Base-by-base conservation (phyloP, 2,888 invertebrate genomes). In the Microctonus brassicae region DNA sequence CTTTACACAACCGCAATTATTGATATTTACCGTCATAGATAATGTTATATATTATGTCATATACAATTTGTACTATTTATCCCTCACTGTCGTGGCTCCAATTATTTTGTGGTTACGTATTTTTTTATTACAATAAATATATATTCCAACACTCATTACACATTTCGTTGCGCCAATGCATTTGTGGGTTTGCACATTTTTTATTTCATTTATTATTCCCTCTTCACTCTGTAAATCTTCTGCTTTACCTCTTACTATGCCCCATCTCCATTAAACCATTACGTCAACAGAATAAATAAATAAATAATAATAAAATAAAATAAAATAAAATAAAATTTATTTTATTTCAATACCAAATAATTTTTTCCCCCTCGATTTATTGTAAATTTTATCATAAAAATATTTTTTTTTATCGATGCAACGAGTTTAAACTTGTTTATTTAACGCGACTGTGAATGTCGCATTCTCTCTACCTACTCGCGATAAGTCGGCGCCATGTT, bases 401-500 rank as follows among this genome's bases (percentile, higher is more conserved):
- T n/a, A n/a, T n/a, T n/a, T n/a, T n/a, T n/a, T n/a, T n/a, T n/a
- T n/a, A n/a, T 39, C 33, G 29, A 29, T 63, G 22, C n/a, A n/a
- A n/a, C 17, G 64, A 53, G 26, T 39, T 26, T 55, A 62, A 17
- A 29, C 47, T 26, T 24, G 47, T 26, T 42, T n/a, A 13, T 42
- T 26, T 24, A n/a, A n/a, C 47, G 26, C 26, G n/a, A n/a, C n/a
- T 47, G 22, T 20, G 24, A 66, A 76, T 77, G 77, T 84, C 81
- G 81, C 80, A 78, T 83, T 17, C 17, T 17, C 17, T 47, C 85
- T 84, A 84, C 85, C 86, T 83, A 86, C 85, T 85, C 83, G 83
- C 86, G 84, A 87, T 87, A 87, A 87, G 86, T 85, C 84, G 86
- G 83, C 83, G 85, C 83, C 84, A 83, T 87, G 86, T 87, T 85